phyloP scores from a whole-genome alignment of 2,888 invertebrate species.

The Drosophila kanekoi region DNA sequence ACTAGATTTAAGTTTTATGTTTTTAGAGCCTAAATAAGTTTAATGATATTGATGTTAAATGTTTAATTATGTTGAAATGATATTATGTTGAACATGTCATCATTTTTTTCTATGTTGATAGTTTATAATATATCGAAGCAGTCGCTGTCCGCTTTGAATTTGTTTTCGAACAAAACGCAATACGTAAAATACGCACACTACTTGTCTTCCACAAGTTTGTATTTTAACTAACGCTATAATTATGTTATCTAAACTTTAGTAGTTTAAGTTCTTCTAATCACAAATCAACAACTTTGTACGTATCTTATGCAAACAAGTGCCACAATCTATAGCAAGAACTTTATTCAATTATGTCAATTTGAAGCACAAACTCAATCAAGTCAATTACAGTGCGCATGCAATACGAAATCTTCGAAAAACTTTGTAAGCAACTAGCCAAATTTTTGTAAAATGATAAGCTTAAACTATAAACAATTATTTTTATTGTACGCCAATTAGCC shows the following conservation, averaged over 20 bases:
- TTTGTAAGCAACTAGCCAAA: conserved; percentile 54
- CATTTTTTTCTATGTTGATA: conserved; percentile 55
- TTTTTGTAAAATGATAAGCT: conserved; percentile 37
- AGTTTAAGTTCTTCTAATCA: conserved; percentile 8
- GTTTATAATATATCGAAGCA: conserved; percentile 11
- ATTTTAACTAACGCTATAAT: conserved; percentile 30
- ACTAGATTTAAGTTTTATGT: conserved; percentile 35
- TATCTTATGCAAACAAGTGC: conserved; percentile 76
- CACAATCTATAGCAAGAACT: conserved; percentile 52
- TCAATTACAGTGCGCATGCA: conserved; percentile 56
- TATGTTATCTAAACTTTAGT: conserved; percentile 8
- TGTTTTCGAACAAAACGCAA: conserved; percentile 50
- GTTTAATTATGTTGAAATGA: conserved; percentile 65
- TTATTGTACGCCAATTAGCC: conserved; percentile 48
- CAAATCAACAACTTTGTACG: conserved; percentile 31
- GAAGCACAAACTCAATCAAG: conserved; percentile 50
- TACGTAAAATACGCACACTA: background rate
- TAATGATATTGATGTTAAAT: conserved; percentile 49
- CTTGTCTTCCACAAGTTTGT: conserved; percentile 72
- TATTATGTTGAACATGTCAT: conserved; percentile 77
- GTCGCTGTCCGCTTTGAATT: conserved; percentile 17
- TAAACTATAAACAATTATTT: conserved; percentile 49
- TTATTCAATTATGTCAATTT: conserved; percentile 28
- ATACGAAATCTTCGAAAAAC: conserved; percentile 31
- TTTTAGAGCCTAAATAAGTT: conserved; percentile 11